Evolutionary conservation across 2,113 vertebrate species (phyloP).

Genomic region (Erythrolamprus reginae): DNA sequence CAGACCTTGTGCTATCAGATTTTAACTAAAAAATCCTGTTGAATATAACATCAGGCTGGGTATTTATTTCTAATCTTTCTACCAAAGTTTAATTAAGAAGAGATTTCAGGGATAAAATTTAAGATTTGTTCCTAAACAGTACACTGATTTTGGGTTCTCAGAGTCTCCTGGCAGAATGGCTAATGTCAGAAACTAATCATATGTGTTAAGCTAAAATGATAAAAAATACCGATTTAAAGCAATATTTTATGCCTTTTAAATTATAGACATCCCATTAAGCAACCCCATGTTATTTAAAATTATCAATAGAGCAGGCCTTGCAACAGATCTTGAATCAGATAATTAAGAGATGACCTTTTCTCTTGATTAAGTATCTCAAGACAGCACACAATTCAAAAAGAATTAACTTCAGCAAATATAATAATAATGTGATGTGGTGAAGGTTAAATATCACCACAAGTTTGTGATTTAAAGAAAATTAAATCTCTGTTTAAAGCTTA

Average conservation of each 20-base stretch:
- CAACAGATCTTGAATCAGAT: background rate
- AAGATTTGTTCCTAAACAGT: background rate
- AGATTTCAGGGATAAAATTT: background rate
- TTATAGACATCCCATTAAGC: constrained; percentile 8
- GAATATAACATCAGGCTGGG: background rate
- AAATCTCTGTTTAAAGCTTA: constrained; percentile 18
- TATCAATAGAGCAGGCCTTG: constrained; percentile 24
- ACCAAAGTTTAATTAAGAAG: background rate
- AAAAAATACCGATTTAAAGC: constrained; percentile 9
- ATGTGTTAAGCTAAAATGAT: constrained; percentile 16
- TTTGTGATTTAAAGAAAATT: constrained; percentile 47
- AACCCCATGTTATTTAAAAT: constrained; percentile 10
- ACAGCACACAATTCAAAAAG: constrained; percentile 17
- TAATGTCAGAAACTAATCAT: background rate
- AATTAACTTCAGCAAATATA: constrained; percentile 15
- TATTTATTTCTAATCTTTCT: background rate
- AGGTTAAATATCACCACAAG: constrained; percentile 41
- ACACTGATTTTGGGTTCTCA: background rate
- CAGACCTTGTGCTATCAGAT: background rate
- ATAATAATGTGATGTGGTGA: constrained; percentile 13
- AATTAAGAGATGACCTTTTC: constrained; percentile 27
- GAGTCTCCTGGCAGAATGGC: background rate
- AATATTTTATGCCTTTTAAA: constrained; percentile 40
- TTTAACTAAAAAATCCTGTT: background rate
- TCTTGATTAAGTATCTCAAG: constrained; percentile 51